phyloP scores from a whole-genome alignment of 92 coral and sea anemone species.

The Heteractis magnifica region DNA sequence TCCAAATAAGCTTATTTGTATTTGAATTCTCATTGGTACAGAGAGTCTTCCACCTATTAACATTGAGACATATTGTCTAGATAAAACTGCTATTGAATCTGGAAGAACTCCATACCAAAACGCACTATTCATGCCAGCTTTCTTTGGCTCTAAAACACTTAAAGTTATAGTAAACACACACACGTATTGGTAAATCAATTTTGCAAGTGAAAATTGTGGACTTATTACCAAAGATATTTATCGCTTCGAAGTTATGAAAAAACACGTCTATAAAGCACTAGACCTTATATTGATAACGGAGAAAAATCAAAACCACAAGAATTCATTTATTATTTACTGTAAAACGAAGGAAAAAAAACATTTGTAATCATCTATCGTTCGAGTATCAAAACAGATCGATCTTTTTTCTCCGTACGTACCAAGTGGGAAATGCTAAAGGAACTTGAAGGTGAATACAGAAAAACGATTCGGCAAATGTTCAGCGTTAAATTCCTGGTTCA shows the following conservation, averaged over 20 bases:
- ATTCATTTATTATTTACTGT: background rate
- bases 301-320: background rate
- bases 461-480: background rate
- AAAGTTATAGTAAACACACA: background rate
- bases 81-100: background rate
- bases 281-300: background rate
- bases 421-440: background rate
- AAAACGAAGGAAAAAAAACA: background rate
- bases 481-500: background rate
- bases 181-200: background rate
- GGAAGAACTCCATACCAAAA: background rate
- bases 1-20: background rate
- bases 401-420: background rate
- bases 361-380: background rate
- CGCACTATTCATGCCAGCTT: background rate
- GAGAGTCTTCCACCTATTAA: background rate
- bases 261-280: background rate
- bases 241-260: background rate
- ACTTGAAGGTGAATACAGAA: background rate
- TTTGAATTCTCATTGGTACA: background rate
- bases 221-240: background rate
- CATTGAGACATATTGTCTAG: constrained; percentile 2
- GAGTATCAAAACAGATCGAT: no score
- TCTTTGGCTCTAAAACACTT: background rate
- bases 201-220: background rate